These are phyloP conservation scores for Irena cyanogastra DNA, from an alignment of 2,113 vertebrate species.

Conservation along the genomic window DNA sequence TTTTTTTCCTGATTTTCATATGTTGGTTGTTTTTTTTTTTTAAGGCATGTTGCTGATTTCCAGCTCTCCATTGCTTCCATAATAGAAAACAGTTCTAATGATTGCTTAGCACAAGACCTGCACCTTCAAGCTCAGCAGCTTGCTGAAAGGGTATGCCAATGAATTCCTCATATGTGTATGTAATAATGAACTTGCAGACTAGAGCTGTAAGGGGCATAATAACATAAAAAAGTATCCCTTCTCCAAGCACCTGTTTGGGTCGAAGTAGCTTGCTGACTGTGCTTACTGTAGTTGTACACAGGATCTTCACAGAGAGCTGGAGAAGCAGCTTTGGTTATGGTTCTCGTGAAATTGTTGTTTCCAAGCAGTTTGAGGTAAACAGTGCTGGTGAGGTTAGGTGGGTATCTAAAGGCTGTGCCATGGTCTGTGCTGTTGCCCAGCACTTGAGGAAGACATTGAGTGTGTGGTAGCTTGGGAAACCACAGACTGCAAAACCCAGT, in stretches of 20 bases:
- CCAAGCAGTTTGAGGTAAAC: not conserved
- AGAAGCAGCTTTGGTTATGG: not conserved
- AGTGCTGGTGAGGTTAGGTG: not conserved
- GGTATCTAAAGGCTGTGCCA: not conserved
- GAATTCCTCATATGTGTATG: not conserved
- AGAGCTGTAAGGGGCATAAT: not conserved
- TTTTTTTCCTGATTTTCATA: not conserved
- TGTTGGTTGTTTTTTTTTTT: not conserved
- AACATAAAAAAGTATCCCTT: not conserved
- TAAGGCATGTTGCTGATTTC: constrained; percentile 80
- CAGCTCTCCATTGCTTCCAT: constrained; percentile 76
- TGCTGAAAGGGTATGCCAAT: constrained; percentile 74
- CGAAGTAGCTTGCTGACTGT: not conserved
- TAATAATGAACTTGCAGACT: not conserved
- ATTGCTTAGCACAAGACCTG: constrained; percentile 57
- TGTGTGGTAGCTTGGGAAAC: not conserved
- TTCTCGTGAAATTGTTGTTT: not conserved
- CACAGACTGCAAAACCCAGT: not conserved
- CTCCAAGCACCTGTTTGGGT: not conserved
- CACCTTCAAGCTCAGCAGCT: constrained; percentile 74
- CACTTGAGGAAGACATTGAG: not conserved
- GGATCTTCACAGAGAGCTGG: not conserved
- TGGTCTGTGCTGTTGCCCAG: not conserved
- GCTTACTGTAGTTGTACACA: not conserved
- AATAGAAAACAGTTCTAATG: constrained; percentile 34